These are phyloP conservation scores for Tenthredo livida DNA, from an alignment of 2,888 invertebrate genomes.

Conservation along the genomic window DNA sequence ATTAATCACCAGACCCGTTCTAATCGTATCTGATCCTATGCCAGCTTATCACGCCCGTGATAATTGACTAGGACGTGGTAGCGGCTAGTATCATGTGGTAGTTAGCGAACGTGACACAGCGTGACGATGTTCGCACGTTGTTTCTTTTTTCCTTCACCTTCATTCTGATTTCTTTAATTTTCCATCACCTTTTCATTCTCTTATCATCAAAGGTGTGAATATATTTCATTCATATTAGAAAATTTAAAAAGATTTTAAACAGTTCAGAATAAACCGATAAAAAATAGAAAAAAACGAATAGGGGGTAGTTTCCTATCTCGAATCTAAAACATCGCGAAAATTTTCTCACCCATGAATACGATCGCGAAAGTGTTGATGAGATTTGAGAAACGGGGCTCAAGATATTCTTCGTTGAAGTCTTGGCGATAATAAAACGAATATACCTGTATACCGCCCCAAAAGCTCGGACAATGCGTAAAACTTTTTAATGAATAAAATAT, in stretches of 20 bases:
- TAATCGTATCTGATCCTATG: constrained; percentile 61
- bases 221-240: background rate
- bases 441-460: background rate
- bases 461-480: constrained; percentile 18
- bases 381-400: background rate
- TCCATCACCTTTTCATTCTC: background rate
- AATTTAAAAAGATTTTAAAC: background rate
- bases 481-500: constrained; percentile 40
- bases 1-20: constrained; percentile 63
- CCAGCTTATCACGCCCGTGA: constrained; percentile 62
- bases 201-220: background rate
- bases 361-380: background rate
- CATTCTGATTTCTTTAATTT: background rate
- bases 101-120: constrained; percentile 34
- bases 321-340: too few relatives aligned
- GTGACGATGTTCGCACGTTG: constrained; percentile 29
- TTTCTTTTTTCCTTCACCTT: background rate
- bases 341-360: background rate
- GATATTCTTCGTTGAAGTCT: background rate
- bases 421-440: background rate
- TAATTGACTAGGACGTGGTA: constrained; percentile 64
- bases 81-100: constrained; percentile 48
- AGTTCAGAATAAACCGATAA: too few relatives aligned
- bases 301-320: background rate
- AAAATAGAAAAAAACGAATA: too few relatives aligned